Base-by-base conservation (phyloP, 2,888 invertebrate species). In the Sarcophaga caerulescens region DNA sequence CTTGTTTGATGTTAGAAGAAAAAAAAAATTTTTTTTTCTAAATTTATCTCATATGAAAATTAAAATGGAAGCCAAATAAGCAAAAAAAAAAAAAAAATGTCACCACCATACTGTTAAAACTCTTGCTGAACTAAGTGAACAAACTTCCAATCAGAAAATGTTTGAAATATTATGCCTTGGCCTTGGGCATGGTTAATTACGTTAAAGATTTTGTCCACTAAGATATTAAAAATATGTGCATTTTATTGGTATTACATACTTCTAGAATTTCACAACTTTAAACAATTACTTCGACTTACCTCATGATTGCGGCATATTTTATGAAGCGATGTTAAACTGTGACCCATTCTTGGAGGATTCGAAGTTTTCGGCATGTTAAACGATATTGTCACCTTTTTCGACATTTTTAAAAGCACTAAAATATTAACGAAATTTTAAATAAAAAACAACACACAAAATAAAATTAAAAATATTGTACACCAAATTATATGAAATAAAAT, bases 251-350 rank as follows among this genome's bases (percentile, higher is more conserved):
- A 35, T 35, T 35, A n/a, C n/a, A n/a, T n/a, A 35, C 1, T 35
- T 35, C 8, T 35, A 35, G 35, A 35, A 8, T 35, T 35, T 8
- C 35, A 35, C 5, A 35, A 35, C 1, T 35, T 6, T 35, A 6
- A 6, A 25, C 6, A 25, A 35, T 35, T 35, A 35, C 35, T 35
- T 35, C 35, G 35, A 6, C 35, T 35, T 35, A 85, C 82, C 6
- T 79, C 76, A 45, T 44, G 62, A 57, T 82, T 23, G 66, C 65
- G 44, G 62, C 60, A 79, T 66, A 63, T 82, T 80, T 85, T 85
- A 62, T 82, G 74, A 25, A 85, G 21, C 12, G 79, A 85, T 57
- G 85, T 82, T n/a, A 71, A 19, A 65, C 85, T 69, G 17, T 35
- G 35, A 3, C 3, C 11, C n/a, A 3, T n/a, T 35, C 75, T 44